Conservation (phyloP, 2,888 invertebrate genomes). For the Fragum whitleyi region DNA sequence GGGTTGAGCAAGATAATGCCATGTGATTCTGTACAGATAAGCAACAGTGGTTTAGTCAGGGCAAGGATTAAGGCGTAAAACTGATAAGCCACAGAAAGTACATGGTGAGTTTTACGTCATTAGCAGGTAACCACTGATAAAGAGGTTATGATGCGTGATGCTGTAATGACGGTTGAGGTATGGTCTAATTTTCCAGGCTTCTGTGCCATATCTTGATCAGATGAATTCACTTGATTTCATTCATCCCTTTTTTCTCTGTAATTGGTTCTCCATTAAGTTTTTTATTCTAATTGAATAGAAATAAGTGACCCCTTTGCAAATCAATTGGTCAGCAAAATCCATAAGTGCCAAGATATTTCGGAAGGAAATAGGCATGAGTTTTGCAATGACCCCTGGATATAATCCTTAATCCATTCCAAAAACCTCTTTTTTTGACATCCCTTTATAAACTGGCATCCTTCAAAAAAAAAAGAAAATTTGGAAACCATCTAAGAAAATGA, state of each 20-base stretch:
- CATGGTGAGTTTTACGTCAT: background rate
- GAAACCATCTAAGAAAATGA: slow-evolving; percentile 4
- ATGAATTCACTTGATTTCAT: background rate
- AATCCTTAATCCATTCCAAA: too few species aligned
- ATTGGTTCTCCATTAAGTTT: background rate
- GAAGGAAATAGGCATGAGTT: too few species aligned
- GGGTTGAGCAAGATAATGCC: too few species aligned
- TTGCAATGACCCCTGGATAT: too few species aligned
- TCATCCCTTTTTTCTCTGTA: background rate
- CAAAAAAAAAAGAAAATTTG: too few species aligned
- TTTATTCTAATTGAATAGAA: too few species aligned
- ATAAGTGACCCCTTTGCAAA: too few species aligned
- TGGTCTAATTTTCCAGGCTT: background rate
- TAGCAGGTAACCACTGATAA: slow-evolving; percentile 6
- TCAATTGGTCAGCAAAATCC: too few species aligned
- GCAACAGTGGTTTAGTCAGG: background rate
- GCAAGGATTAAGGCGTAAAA: background rate
- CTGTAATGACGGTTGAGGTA: background rate
- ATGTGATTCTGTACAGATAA: too few species aligned
- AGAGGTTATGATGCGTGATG: background rate
- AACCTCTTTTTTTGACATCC: too few species aligned
- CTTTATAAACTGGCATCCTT: too few species aligned
- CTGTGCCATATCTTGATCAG: background rate
- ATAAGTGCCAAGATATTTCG: too few species aligned
- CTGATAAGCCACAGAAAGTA: background rate